Evolutionary conservation across 1,140 invertebrate species (phyloP), one percentile per base, ranked within the genome.

Genomic region (Battus philenor): DNA sequence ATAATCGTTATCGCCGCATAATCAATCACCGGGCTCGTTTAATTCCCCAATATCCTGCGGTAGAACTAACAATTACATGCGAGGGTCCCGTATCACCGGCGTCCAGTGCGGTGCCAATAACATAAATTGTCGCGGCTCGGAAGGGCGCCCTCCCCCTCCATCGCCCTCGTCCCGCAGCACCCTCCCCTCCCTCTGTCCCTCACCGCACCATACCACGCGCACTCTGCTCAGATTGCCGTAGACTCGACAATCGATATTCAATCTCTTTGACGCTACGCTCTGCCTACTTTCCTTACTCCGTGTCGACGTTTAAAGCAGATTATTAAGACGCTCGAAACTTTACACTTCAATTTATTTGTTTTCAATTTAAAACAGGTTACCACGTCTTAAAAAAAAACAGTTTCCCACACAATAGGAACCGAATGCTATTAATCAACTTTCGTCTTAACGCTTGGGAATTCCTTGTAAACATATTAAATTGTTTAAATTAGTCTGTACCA

Each of bases 231-330:
- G 69, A 80, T 79, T 79, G 75, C 69, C 68, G 71, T 74, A 70
- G 76, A 68, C 60, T 78, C 73, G 52, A 78, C 73, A 81, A 84
- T 84, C 80, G 76, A 84, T 84, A 84, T 81, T 84, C 80, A 84
- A 81, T 84, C 77, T 84, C 77, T 78, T 83, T 81, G 74, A 80
- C 71, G 70, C 77, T 71, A 73, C 78, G 65, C 69, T 68, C 68
- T 70, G 68, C 66, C 62, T 60, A 74, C 65, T 77, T 77, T 62
- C 74, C 75, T 76, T 69, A 76, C 73, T 74, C 75, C 74, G 69
- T 72, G 67, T 58, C 57, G 73, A 50, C 70, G 67, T 75, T 76
- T 80, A 77, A 64, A 60, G 58, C 53, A 68, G 54, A 70, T 71
- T 67, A 77, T 75, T 68, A 68, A 48, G 62, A 30, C 43, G 43